Evolutionary conservation across 1,140 invertebrate species (phyloP).

Genomic region (Drosophila ananassae): DNA sequence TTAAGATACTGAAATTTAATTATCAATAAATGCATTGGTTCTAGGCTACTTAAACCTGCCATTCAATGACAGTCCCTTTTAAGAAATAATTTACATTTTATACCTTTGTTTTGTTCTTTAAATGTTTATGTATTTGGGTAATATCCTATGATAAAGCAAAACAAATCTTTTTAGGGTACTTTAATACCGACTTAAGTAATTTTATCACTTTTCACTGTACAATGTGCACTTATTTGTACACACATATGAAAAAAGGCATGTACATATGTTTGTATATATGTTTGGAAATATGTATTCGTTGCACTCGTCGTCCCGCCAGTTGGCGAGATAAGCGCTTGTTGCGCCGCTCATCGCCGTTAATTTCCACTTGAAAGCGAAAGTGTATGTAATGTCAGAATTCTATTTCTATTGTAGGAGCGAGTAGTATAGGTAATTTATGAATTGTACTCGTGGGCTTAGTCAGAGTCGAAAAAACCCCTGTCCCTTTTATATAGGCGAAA

Average conservation of each 20-base stretch:
- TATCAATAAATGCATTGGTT: too few relatives aligned
- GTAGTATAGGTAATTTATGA: neutral
- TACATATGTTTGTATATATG: neutral
- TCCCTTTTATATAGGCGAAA: conserved; percentile 9
- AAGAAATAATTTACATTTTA: too few relatives aligned
- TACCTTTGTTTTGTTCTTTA: too few relatives aligned
- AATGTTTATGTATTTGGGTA: too few relatives aligned
- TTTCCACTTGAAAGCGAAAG: conserved; percentile 33
- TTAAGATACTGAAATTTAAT: too few relatives aligned
- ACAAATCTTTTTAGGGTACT: neutral
- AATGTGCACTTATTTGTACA: neutral
- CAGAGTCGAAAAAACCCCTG: neutral
- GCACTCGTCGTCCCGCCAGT: conserved; percentile 17
- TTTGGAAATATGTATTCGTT: conserved; percentile 16
- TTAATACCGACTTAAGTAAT: too few relatives aligned
- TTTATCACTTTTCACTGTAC: too few relatives aligned
- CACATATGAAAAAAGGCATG: neutral
- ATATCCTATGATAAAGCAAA: too few relatives aligned
- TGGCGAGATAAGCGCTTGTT: conserved; percentile 32
- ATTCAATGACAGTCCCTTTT: too few relatives aligned
- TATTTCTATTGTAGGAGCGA: conserved; percentile 13
- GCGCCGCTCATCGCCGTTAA: conserved; percentile 5
- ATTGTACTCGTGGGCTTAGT: neutral
- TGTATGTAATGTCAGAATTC: conserved; percentile 17
- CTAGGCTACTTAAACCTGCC: too few relatives aligned